Percentiles rank a stretch among this genome's conserved stretches.
Evolutionary conservation across 1,140 invertebrate species (phyloP).

Genomic region (Drosophila bipectinata): DNA sequence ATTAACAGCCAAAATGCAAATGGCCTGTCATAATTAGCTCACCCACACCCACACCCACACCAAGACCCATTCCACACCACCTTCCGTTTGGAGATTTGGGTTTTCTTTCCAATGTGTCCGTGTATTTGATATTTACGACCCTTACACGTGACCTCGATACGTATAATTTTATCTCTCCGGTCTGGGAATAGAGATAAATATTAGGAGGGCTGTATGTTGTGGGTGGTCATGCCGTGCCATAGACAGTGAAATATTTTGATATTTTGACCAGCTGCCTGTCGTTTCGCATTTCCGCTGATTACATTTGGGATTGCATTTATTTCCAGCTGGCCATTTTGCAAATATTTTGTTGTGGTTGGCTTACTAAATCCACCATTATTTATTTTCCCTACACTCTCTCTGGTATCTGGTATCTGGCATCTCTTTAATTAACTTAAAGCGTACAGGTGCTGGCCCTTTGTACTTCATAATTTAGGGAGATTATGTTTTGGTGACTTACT

Average conservation of each 20-base stretch:
- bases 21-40: constrained; percentile 54
- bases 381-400: not conserved
- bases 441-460: not conserved
- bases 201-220: not conserved
- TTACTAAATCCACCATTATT: constrained; percentile 4
- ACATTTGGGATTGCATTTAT: constrained; percentile 50
- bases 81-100: not conserved
- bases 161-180: constrained; percentile 58
- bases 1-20: constrained; percentile 77
- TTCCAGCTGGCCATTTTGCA: constrained; percentile 5
- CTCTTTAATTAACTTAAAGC: constrained; percentile 3
- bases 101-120: constrained; percentile 23
- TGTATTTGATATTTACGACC: constrained; percentile 63
- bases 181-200: constrained; percentile 10
- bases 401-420: not conserved
- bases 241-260: constrained; percentile 39
- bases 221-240: not conserved
- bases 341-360: not conserved
- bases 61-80: not conserved
- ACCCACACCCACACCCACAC: constrained; percentile 12
- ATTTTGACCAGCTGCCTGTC: constrained; percentile 49
- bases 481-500: constrained; percentile 12
- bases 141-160: constrained; percentile 64
- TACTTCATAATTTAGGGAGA: constrained; percentile 8
- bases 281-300: constrained; percentile 52